Base-by-base conservation (phyloP, 2,113 vertebrate genomes). In the Hypomesus transpacificus region DNA sequence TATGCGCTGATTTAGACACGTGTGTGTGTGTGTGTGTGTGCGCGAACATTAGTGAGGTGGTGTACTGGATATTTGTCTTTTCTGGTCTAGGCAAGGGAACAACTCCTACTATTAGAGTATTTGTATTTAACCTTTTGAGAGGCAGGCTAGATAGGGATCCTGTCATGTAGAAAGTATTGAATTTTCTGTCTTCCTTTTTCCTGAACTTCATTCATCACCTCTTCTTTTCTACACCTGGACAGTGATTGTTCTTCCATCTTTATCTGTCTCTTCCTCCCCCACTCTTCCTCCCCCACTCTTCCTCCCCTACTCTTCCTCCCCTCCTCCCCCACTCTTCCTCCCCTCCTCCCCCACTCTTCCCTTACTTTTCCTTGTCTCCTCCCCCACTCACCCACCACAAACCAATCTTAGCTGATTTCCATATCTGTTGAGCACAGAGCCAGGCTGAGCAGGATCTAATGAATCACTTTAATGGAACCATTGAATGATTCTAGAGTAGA, bases 381-480 rank as follows among this genome's bases (percentile, higher is more conserved):
- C 18, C 18, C 61, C 17, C 5, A 6, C 63, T 21, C 31, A 9
- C 4, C 63, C 63, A 50, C n/a, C 34, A 65, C 63, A 51, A 65
- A 46, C 63, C 21, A 18, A 57, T 68, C 52, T 14, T 54, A 20
- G 18, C 17, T 68, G 67, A 56, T 68, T 57, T 56, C 67, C 28
- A 57, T 57, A 68, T 31, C 52, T 68, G 53, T 34, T 24, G 26
- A 59, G 31, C 24, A 18, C 3, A 59, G n/a, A 8, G 68, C 54
- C 21, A 58, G 20, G 51, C 24, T 53, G 70, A 53, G 8, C 22
- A 28, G 28, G n/a, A 39, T 72, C 52, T 56, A 56, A 72, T 16
- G 57, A 59, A 51, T 52, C n/a, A 18, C 28, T 71, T n/a, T 28
- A 63, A 22, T 14, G 34, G 63, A 65, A 65, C n/a, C 63, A 65